phyloP scores from a whole-genome alignment of 2,888 invertebrate genomes.

The Eubasilissa splendida region DNA sequence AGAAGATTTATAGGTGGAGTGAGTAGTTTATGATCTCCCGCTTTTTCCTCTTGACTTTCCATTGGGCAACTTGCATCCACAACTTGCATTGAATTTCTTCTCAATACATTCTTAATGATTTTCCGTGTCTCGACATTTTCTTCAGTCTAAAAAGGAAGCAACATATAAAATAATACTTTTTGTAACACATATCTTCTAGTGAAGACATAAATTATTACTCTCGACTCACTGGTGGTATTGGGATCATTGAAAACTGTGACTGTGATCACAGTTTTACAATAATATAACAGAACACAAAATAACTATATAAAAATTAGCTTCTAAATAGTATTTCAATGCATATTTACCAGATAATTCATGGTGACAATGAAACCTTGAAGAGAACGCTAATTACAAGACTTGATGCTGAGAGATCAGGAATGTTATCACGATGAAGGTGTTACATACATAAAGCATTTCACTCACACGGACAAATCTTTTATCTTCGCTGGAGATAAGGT shows the following conservation, averaged over 20 bases:
- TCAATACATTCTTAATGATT: slow-evolving; percentile 41
- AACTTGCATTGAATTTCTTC: slow-evolving; percentile 45
- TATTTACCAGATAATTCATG: slow-evolving; percentile 24
- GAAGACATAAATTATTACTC: too few relatives aligned
- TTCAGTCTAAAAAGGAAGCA: slow-evolving; percentile 30
- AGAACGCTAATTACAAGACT: neutral
- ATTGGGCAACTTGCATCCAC: neutral
- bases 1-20: slow-evolving; percentile 40
- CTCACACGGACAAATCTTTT: neutral
- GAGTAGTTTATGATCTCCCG: slow-evolving; percentile 1
- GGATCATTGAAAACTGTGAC: too few relatives aligned
- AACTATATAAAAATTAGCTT: too few relatives aligned
- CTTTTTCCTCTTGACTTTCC: neutral
- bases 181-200: too few relatives aligned
- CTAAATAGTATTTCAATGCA: too few relatives aligned
- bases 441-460: neutral
- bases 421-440: too few relatives aligned
- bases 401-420: neutral
- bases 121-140: slow-evolving; percentile 30
- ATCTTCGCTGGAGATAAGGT: slow-evolving; percentile 16
- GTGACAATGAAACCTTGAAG: neutral
- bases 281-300: too few relatives aligned
- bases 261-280: too few relatives aligned
- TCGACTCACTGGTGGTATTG: too few relatives aligned
- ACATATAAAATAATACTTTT: too few relatives aligned